Evolutionary conservation across 2,113 vertebrate genomes (phyloP).

Genomic region (Solea senegalensis): DNA sequence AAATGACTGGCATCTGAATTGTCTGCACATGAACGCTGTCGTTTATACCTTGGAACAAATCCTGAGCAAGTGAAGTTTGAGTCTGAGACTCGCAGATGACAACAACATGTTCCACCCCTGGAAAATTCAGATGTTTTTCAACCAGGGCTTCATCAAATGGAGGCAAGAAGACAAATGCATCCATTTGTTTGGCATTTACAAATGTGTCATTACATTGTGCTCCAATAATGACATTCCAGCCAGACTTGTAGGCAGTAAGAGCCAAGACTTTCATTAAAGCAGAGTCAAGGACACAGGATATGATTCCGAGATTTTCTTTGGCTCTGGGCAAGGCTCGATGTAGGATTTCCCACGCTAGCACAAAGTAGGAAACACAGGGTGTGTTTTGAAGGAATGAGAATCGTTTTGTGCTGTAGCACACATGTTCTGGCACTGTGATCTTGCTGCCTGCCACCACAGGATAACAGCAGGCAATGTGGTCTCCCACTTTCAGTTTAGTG

Average conservation of each 20-base stretch:
- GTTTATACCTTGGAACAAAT: conserved; percentile 54
- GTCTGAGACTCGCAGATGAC: conserved; percentile 74
- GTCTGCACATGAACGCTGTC: conserved; percentile 77
- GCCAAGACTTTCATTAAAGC: conserved; percentile 81
- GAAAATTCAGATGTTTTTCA: conserved; percentile 63
- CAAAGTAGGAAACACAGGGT: conserved; percentile 86
- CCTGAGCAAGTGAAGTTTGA: conserved; percentile 38
- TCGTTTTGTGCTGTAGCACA: conserved; percentile 82
- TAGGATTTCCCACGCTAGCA: conserved; percentile 86
- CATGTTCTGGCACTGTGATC: conserved; percentile 77
- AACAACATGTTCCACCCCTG: conserved; percentile 75
- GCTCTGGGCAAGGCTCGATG: conserved; percentile 67
- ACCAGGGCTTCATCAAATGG: conserved; percentile 68
- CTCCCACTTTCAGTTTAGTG: conserved; percentile 85
- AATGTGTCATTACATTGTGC: conserved; percentile 55
- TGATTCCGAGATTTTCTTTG: conserved; percentile 79
- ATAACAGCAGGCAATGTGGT: conserved; percentile 84
- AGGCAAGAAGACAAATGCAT: conserved; percentile 81
- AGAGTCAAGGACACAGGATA: conserved; percentile 79
- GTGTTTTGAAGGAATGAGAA: conserved; percentile 77
- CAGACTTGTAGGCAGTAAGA: conserved; percentile 72
- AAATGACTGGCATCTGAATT: conserved; percentile 66
- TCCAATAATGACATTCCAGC: conserved; percentile 78
- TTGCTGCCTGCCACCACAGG: conserved; percentile 80
- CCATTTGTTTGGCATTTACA: conserved; percentile 58